Evolutionary conservation across 92 coral and sea anemone species (phyloP).

Genomic region (Heliopora coerulea): DNA sequence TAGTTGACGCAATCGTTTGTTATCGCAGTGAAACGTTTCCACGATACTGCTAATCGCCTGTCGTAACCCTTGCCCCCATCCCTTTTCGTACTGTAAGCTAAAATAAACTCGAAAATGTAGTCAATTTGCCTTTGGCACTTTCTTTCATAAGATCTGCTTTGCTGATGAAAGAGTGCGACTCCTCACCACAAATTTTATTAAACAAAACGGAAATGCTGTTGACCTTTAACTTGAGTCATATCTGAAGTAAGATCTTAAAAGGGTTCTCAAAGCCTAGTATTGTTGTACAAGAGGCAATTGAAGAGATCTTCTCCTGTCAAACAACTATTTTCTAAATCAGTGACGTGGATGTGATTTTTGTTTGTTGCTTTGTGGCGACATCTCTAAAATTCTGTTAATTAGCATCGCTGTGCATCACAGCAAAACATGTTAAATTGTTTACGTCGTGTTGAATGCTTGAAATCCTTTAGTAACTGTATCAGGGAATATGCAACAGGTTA

Average conservation of each 20-base stretch:
- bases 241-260: neutral
- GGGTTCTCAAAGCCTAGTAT: neutral
- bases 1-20: no score
- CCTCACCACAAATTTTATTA: neutral
- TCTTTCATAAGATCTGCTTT: slow-evolving; percentile 11
- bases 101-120: neutral
- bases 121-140: slow-evolving; percentile 40
- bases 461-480: neutral
- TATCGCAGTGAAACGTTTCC: no score
- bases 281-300: neutral
- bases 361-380: neutral
- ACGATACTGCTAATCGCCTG: no score
- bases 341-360: no score
- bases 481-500: no score
- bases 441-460: neutral
- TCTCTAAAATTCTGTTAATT: no score
- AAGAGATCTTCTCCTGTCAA: neutral
- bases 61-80: no score
- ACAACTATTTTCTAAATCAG: neutral
- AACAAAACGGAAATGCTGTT: slow-evolving; percentile 10
- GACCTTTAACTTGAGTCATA: slow-evolving; percentile 13
- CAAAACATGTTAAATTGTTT: neutral
- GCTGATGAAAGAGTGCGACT: slow-evolving; percentile 31
- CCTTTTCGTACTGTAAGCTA: neutral
- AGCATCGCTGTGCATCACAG: neutral